phyloP scores from a whole-genome alignment of 2,888 invertebrate species.

The Melipona beecheii region DNA sequence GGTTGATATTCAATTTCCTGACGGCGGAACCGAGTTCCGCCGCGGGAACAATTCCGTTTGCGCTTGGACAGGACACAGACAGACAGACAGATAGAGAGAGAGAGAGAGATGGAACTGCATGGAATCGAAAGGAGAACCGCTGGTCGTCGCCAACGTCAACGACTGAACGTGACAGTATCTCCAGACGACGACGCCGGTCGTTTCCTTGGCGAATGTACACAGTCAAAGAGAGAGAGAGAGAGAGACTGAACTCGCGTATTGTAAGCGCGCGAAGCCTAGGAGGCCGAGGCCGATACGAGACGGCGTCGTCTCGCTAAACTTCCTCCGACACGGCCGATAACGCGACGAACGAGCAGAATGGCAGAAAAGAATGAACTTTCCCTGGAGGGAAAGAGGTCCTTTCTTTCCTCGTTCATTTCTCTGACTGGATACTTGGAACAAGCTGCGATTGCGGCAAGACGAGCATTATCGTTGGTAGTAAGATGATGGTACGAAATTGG shows the following conservation, averaged over 20 bases:
- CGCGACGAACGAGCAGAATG: constrained; percentile 12
- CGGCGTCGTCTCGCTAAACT: constrained; percentile 52
- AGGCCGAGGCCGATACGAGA: constrained; percentile 46
- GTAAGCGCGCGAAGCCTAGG: constrained; percentile 30
- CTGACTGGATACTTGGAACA: not conserved
- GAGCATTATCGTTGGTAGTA: constrained; percentile 4
- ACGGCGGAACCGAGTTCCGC: constrained; percentile 33
- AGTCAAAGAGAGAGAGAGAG: not conserved
- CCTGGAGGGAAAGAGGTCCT: not conserved
- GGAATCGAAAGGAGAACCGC: constrained; percentile 17
- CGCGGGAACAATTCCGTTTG: constrained; percentile 32
- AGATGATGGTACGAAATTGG: not conserved
- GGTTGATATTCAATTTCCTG: constrained; percentile 75
- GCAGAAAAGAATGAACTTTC: constrained; percentile 19
- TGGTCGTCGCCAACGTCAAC: constrained; percentile 50
- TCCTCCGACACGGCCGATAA: constrained; percentile 52
- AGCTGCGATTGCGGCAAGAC: not conserved
- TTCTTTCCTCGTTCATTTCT: constrained; percentile 9
- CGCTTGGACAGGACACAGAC: constrained; percentile 3
- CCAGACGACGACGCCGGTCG: constrained; percentile 74
- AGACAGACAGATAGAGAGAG: not conserved
- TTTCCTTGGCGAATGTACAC: constrained; percentile 35
- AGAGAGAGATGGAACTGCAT: not conserved
- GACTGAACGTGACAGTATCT: constrained; percentile 81
- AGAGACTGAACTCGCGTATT: constrained; percentile 48